Base-by-base conservation (phyloP, 1,140 invertebrate genomes). In the Copidosoma floridanum region DNA sequence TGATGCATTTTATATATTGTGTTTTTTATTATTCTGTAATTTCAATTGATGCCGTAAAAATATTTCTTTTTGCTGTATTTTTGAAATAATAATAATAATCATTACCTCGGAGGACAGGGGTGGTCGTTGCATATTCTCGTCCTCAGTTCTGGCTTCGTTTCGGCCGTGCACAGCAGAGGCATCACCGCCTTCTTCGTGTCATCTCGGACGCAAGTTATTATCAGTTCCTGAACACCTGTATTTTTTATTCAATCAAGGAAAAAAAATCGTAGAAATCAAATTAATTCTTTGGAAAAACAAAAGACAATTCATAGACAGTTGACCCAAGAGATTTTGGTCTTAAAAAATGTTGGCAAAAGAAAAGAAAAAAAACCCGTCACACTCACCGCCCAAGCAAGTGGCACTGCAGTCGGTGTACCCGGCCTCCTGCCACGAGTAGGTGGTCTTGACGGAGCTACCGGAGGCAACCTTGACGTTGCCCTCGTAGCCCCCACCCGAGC, bases 61-160 rank as follows among this genome's bases (percentile, higher is more conserved):
- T n/a, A n/a, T n/a, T n/a, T n/a, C n/a, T 8, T 32, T 32, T 8
- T 32, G 12, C 6, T 32, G 29, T 32, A 8, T 8, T 32, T 32
- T 12, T 32, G 29, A 32, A 32, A 32, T 32, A 12, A 8, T 32
- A 32, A 48, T 48, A 16, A 54, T 14, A 24, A 24, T 1, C 4
- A 69, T 71, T 73, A 85, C 81, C 88, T 83, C 0, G 92, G 92
- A 10, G 91, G 91, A 74, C 95, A 98, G 0, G 94, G 91, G 60
- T 93, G 88, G 69, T 95, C 93, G 72, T 97, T 97, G 79, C 95
- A 98, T 0, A 93, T 92, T 61, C 92, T 84, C n/a, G 93, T 91
- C 41, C 93, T 82, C 11, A 90, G 88, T 75, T 95, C 92, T 1
- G 94, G 95, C 72, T 93, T 91, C 0, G 88, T 87, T 56, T 90